These are phyloP conservation scores for Caenorhabditis becei DNA, from an alignment of 2,888 invertebrate species.

Conservation along the genomic window DNA sequence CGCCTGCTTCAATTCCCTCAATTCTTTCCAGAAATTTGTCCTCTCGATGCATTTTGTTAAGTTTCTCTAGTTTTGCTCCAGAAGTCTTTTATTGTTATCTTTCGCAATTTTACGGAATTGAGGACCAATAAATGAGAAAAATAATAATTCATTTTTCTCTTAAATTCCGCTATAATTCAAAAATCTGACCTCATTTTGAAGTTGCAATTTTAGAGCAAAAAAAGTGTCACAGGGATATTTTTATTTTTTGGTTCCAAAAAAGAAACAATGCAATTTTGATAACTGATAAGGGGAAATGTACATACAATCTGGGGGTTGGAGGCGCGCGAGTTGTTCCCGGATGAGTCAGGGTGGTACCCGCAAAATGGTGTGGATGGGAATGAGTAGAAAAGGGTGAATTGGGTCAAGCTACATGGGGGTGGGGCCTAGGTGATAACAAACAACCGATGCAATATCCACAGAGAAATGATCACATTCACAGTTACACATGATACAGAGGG, in stretches of 20 bases:
- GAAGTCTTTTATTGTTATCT: too few relatives aligned
- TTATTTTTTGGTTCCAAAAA: not conserved
- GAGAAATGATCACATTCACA: constrained; percentile 46
- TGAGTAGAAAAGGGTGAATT: not conserved
- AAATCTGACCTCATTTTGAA: too few relatives aligned
- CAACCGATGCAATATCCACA: constrained; percentile 50
- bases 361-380: not conserved
- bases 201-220: too few relatives aligned
- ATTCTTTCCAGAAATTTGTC: too few relatives aligned
- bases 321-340: not conserved
- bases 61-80: too few relatives aligned
- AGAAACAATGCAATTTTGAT: not conserved
- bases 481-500: constrained; percentile 40
- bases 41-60: too few relatives aligned
- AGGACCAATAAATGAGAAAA: too few relatives aligned
- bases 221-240: not conserved
- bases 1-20: too few relatives aligned
- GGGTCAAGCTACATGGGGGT: not conserved
- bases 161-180: too few relatives aligned
- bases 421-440: not conserved
- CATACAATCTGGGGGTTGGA: not conserved
- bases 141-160: too few relatives aligned
- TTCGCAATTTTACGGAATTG: too few relatives aligned
- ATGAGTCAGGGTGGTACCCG: not conserved
- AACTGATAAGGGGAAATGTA: not conserved